phyloP scores from a whole-genome alignment of 1,140 invertebrate genomes.

The fruit fly (Drosophila melanogaster) region Release_6_plus_ISO1_MT NT_033779.5:333001-333500 shows the following conservation, averaged over 20 bases:
- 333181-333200: constrained; percentile 33
- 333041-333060: constrained; percentile 13
- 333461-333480: neutral
- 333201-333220: constrained; percentile 68
- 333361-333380: constrained; percentile 40
- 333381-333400: neutral
- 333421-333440: constrained; percentile 6
- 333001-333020: constrained; percentile 1
- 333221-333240: constrained; percentile 67
- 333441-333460: neutral
- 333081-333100: neutral
- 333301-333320: constrained; percentile 2
- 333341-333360: constrained; percentile 60
- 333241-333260: constrained; percentile 24
- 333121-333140: constrained; percentile 20
- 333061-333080: constrained; percentile 23
- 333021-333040: constrained; percentile 11
- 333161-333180: constrained; percentile 34
- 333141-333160: constrained; percentile 44
- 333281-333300: constrained; percentile 4
- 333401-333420: neutral
- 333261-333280: neutral
- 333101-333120: constrained; percentile 1
- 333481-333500: neutral
- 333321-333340: constrained; percentile 39